Evolutionary conservation across 2,113 vertebrate species (phyloP), one percentile per base, ranked within the genome.

Genomic region (Polypterus senegalus): DNA sequence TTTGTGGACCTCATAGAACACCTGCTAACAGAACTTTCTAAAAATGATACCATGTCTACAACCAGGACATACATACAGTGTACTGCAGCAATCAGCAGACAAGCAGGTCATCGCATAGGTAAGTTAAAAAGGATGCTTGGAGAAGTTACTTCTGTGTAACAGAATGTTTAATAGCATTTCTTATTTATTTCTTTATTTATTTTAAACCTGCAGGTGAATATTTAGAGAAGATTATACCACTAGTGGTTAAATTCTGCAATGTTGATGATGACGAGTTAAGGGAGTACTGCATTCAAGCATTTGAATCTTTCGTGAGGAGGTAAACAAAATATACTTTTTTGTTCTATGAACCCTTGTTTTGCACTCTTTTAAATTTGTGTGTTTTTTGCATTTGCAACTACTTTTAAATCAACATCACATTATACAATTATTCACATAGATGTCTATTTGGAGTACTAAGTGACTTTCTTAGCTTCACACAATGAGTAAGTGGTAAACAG

Each of bases 251-350:
- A 81, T 98, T 98, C 79, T 98, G 94, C 79, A 98, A 97, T 64
- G 80, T 98, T 58, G 96, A 98, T 63, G 96, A 98, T 54, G 94
- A 98, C 62, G 94, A 98, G 70, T 83, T 98, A 67, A 75, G 96
- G 76, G 96, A 98, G 64, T 97, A 98, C 74, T 98, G 96, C 85
- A 98, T 98, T 85, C 96, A 98, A 86, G 94, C 96, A 56, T 98
- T 98, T 62, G 96, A 98, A 76, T 98, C 96, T 57, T 98, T 98
- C 69, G 93, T 98, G 60, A 88, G 96, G 80, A 90, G 96, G 94
- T 97, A 73, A 63, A 54, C 43, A 55, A 55, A 55, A 58, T 46
- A 4, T 2, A 46, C 3, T 58, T 58, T 58, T 5, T 46, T 56
- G 6, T 52, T 10, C 10, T 6, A 52, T 52, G 51, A 47, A 60